Percentiles rank a stretch among this genome's conserved stretches.
Conservation (phyloP, 2,113 vertebrate species). For the Cynocephalus volans region DNA sequence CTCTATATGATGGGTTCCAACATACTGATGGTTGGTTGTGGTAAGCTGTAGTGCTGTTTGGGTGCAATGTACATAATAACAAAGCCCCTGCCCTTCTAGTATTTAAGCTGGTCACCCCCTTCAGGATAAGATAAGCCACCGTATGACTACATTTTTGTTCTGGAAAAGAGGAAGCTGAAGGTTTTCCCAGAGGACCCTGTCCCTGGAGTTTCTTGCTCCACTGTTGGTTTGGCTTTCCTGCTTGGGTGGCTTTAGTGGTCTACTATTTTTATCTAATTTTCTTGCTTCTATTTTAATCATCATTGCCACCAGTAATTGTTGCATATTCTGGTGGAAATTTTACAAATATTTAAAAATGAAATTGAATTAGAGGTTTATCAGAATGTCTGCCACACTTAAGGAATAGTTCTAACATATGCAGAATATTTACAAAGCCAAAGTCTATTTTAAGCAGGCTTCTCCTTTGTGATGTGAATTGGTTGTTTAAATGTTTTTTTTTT, state of each 20-base stretch:
- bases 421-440: slow-evolving; percentile 41
- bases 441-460: slow-evolving; percentile 64
- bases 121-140: slow-evolving; percentile 45
- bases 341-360: slow-evolving; percentile 77
- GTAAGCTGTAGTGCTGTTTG: background rate
- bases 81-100: background rate
- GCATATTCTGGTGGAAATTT: slow-evolving; percentile 68
- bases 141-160: background rate
- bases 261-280: slow-evolving; percentile 71
- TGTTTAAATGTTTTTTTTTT: slow-evolving; percentile 60
- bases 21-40: background rate
- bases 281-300: slow-evolving; percentile 75
- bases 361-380: slow-evolving; percentile 70
- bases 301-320: slow-evolving; percentile 15
- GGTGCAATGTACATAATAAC: background rate
- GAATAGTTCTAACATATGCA: background rate
- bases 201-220: slow-evolving; percentile 35
- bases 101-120: background rate
- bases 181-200: slow-evolving; percentile 20
- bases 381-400: slow-evolving; percentile 25
- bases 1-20: background rate
- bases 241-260: slow-evolving; percentile 66
- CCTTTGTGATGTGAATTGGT: background rate
- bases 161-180: slow-evolving; percentile 18
- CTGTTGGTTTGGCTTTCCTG: slow-evolving; percentile 62